These are phyloP conservation scores for Anneissia japonica DNA, from an alignment of 35 echinoderm and acorn worm genomes.

Conservation along the genomic window DNA sequence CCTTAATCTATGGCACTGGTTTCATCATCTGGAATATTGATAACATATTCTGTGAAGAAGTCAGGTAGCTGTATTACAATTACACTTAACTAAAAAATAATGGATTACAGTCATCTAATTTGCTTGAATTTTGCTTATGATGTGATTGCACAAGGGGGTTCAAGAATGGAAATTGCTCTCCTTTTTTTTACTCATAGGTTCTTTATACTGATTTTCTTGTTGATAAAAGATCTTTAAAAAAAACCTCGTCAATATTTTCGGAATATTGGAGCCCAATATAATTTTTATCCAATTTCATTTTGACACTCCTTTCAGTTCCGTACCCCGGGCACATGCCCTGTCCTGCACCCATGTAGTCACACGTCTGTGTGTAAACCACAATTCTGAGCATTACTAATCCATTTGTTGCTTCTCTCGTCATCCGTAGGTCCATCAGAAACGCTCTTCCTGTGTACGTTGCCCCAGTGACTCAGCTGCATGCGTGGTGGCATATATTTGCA, in stretches of 20 bases:
- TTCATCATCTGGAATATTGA: slow-evolving; percentile 57
- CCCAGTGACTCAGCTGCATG: slow-evolving; percentile 42
- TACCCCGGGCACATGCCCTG: neutral
- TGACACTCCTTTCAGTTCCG: neutral
- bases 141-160: no score
- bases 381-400: no score
- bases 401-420: no score
- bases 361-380: no score
- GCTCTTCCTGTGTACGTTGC: slow-evolving; percentile 12
- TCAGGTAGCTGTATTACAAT: slow-evolving; percentile 29
- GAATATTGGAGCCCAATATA: neutral
- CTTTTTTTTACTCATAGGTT: no score
- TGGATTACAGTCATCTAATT: no score
- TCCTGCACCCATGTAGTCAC: neutral
- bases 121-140: no score
- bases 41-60: slow-evolving; percentile 41
- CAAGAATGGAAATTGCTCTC: no score
- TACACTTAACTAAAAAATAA: neutral
- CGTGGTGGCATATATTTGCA: slow-evolving; percentile 49
- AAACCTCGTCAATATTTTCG: neutral
- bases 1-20: slow-evolving; percentile 19
- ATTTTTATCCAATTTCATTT: neutral
- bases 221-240: no score
- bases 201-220: no score
- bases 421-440: slow-evolving; percentile 1